Evolutionary conservation across 2,113 vertebrate species (phyloP).

Genomic region (Mandrillus leucophaeus): DNA sequence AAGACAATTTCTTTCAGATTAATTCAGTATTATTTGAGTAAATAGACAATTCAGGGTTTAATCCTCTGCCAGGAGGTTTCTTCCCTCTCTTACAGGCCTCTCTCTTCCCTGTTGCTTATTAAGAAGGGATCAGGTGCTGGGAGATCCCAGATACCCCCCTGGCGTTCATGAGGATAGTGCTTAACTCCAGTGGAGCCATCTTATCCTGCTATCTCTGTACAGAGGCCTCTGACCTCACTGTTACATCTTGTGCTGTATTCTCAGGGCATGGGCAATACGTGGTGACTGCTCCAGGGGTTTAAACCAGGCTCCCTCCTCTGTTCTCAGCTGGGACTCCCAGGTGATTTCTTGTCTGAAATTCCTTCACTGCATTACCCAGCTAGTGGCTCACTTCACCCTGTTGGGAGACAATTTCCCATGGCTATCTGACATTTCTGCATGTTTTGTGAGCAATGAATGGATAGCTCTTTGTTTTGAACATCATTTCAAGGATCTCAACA

Average conservation of each 20-base stretch:
- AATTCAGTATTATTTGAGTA: not conserved
- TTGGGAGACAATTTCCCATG: not conserved
- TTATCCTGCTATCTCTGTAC: not conserved
- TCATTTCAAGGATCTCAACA: not conserved
- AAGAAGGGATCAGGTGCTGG: not conserved
- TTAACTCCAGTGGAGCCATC: not conserved
- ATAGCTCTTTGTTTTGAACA: not conserved
- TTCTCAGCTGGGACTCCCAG: not conserved
- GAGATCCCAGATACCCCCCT: accelerated
- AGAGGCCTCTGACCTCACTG: not conserved
- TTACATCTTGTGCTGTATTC: not conserved
- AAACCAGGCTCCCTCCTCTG: not conserved
- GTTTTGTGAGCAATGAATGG: not conserved
- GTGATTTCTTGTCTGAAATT: not conserved
- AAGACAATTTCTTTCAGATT: not conserved
- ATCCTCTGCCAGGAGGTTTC: not conserved
- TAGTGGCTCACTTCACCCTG: not conserved
- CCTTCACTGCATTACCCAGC: accelerated
- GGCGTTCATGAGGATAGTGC: accelerated
- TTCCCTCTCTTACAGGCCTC: not conserved
- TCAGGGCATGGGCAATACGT: accelerated
- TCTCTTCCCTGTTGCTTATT: not conserved
- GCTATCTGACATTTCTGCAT: not conserved
- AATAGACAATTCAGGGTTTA: not conserved
- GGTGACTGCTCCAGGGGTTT: not conserved